Evolutionary conservation across 2,797 vertebrate genomes (phyloP).

Genomic region (Paratrypauchen microcephalus): DNA sequence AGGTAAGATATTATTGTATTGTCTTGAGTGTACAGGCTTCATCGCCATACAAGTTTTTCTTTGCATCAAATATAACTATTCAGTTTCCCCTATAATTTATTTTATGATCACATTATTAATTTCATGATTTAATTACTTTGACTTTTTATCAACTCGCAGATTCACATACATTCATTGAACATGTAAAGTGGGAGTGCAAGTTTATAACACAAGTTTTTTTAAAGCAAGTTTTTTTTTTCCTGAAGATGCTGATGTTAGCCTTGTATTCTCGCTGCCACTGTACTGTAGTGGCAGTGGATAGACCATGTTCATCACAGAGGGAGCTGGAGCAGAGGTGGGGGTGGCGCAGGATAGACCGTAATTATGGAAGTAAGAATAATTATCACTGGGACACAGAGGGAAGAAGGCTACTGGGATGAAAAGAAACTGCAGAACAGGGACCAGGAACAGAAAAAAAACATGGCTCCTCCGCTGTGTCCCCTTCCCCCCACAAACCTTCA

Average conservation of each 20-base stretch:
- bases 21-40: neutral
- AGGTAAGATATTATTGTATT: conserved; percentile 59
- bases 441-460: conserved; percentile 50
- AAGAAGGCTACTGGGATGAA: conserved; percentile 20
- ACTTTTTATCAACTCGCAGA: too few relatives aligned
- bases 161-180: too few relatives aligned
- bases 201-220: too few relatives aligned
- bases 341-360: conserved; percentile 41
- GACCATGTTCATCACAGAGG: conserved; percentile 56
- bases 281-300: conserved; percentile 58
- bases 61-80: neutral
- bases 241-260: conserved; percentile 47
- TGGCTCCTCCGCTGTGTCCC: conserved; percentile 26
- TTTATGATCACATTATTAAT: too few relatives aligned
- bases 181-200: too few relatives aligned
- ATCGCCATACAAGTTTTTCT: neutral
- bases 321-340: conserved; percentile 12
- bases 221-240: neutral
- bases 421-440: conserved; percentile 21
- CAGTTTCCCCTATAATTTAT: too few relatives aligned
- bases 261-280: conserved; percentile 67
- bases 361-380: conserved; percentile 58
- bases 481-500: conserved; percentile 68
- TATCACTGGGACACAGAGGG: conserved; percentile 43
- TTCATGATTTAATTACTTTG: too few relatives aligned